phyloP scores from a whole-genome alignment of 2,888 invertebrate species.

The Lasioglossum zephyrum region DNA sequence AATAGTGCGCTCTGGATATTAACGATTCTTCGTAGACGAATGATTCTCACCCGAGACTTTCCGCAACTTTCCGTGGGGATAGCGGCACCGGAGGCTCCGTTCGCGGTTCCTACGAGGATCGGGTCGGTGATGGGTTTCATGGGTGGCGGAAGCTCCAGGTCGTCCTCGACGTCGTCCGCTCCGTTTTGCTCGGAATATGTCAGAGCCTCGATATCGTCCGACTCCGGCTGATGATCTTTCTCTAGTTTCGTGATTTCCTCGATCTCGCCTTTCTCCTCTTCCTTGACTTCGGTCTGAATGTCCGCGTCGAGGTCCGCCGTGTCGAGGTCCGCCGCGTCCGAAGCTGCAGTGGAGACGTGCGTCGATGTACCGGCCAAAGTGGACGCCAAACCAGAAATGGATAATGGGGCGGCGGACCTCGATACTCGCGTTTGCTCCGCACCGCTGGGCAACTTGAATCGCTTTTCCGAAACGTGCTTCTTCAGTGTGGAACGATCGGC shows the following conservation, averaged over 20 bases:
- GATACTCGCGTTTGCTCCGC: slow-evolving; percentile 74
- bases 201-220: slow-evolving; percentile 76
- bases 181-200: slow-evolving; percentile 85
- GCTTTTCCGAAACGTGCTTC: slow-evolving; percentile 93
- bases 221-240: slow-evolving; percentile 83
- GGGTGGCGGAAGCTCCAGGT: slow-evolving; percentile 96
- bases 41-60: slow-evolving; percentile 54
- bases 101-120: slow-evolving; percentile 83
- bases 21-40: neutral
- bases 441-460: slow-evolving; percentile 88
- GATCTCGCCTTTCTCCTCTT: slow-evolving; percentile 77
- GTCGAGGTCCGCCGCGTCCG: slow-evolving; percentile 63
- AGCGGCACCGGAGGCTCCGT: slow-evolving; percentile 79
- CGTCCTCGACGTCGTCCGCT: slow-evolving; percentile 91
- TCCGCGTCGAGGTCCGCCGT: slow-evolving; percentile 79
- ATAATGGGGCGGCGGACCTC: slow-evolving; percentile 22
- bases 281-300: slow-evolving; percentile 76
- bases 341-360: slow-evolving; percentile 29
- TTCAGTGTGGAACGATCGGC: slow-evolving; percentile 85
- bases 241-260: slow-evolving; percentile 61
- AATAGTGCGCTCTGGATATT: neutral
- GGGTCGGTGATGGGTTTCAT: slow-evolving; percentile 97
- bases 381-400: slow-evolving; percentile 52
- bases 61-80: slow-evolving; percentile 82
- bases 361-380: slow-evolving; percentile 32